Evolutionary conservation across 2,113 vertebrate species (phyloP).

Genomic region (Syngnathus typhle): DNA sequence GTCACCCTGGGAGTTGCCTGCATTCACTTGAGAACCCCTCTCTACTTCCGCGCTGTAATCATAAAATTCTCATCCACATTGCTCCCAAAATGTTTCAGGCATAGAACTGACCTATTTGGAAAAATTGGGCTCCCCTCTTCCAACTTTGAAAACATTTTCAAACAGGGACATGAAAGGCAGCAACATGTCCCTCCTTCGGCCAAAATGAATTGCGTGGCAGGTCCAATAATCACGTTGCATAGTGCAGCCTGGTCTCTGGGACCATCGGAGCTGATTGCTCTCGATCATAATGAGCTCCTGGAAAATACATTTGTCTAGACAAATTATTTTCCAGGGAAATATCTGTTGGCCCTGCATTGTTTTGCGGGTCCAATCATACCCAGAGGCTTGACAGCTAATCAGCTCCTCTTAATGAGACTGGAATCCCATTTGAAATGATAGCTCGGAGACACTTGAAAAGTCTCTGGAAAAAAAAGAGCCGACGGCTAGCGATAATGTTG

Average conservation of each 20-base stretch:
- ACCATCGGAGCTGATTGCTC: conserved; percentile 46
- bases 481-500: conserved; percentile 4
- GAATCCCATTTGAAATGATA: conserved; percentile 26
- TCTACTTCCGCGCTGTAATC: neutral
- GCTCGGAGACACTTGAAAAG: conserved; percentile 14
- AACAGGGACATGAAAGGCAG: neutral
- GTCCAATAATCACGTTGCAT: conserved; percentile 40
- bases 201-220: conserved; percentile 21
- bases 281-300: conserved; percentile 52
- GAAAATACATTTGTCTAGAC: conserved; percentile 53
- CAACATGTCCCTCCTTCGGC: conserved; percentile 4
- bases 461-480: conserved; percentile 8
- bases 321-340: conserved; percentile 62
- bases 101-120: neutral
- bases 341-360: conserved; percentile 20
- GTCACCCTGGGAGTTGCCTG: neutral
- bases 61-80: neutral
- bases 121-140: neutral
- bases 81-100: neutral
- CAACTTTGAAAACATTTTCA: conserved; percentile 4
- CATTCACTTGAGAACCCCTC: neutral
- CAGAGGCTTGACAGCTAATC: conserved; percentile 43
- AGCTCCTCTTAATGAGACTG: conserved; percentile 34
- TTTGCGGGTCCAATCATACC: conserved; percentile 33
- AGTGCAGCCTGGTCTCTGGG: conserved; percentile 37